phyloP scores from a whole-genome alignment of 2,797 vertebrate species.

The Gouania willdenowi region DNA sequence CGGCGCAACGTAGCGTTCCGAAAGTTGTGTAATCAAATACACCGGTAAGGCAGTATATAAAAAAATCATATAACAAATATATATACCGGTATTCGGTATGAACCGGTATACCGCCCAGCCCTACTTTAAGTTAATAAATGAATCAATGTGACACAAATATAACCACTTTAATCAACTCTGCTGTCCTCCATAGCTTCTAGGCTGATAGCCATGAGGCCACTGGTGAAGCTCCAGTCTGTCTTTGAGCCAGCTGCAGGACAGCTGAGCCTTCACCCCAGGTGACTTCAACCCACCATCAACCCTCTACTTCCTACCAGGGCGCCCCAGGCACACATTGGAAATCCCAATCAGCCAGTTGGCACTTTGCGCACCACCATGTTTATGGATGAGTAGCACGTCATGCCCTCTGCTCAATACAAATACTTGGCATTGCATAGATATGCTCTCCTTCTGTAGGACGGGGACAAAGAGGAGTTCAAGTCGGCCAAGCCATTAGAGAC shows the following conservation, averaged over 20 bases:
- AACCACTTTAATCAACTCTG: no score
- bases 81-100: no score
- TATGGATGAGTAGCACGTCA: conserved; percentile 12
- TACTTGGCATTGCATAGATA: not conserved
- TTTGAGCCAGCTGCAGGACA: conserved; percentile 28
- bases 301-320: not conserved
- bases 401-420: conserved; percentile 4
- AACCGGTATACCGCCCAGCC: no score
- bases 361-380: conserved; percentile 3
- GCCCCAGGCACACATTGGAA: conserved; percentile 2
- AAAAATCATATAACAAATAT: no score
- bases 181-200: no score
- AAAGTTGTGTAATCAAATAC: no score
- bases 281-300: conserved; percentile 10
- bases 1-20: no score
- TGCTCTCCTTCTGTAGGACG: not conserved
- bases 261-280: conserved; percentile 29
- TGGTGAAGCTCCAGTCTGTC: conserved; percentile 3
- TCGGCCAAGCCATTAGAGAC: not conserved
- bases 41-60: no score
- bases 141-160: no score
- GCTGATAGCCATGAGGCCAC: no score
- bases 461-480: not conserved
- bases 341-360: conserved; percentile 16
- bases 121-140: no score